phyloP scores from a whole-genome alignment of 2,113 vertebrate species.

The Mugil cephalus region DNA sequence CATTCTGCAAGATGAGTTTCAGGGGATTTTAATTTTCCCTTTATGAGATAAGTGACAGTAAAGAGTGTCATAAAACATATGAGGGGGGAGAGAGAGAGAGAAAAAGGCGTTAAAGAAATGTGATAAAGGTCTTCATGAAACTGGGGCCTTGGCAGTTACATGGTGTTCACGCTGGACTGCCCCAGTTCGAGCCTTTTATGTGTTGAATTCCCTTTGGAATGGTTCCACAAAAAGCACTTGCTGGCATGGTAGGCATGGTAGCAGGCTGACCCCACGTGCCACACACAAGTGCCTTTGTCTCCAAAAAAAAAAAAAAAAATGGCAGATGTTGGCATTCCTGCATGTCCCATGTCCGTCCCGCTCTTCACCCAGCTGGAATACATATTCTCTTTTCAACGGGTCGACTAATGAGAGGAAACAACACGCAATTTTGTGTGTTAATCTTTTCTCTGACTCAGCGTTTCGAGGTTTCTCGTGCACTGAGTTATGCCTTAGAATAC shows the following conservation, averaged over 20 bases:
- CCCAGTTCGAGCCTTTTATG: conserved; percentile 20
- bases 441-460: conserved; percentile 42
- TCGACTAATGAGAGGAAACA: background rate
- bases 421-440: conserved; percentile 14
- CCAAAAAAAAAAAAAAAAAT: conserved; percentile 34
- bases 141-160: background rate
- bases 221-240: conserved; percentile 62
- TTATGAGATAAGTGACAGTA: background rate
- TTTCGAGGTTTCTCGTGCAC: no score
- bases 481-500: conserved; percentile 4
- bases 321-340: conserved; percentile 71
- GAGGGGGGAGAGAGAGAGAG: background rate
- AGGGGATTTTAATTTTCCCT: background rate
- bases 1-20: background rate
- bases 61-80: conserved; percentile 7
- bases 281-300: conserved; percentile 72
- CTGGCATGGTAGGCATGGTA: conserved; percentile 44
- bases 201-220: conserved; percentile 44
- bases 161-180: background rate
- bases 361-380: conserved; percentile 28
- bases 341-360: conserved; percentile 18
- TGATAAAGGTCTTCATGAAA: conserved; percentile 4
- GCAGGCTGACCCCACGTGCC: conserved; percentile 59
- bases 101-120: conserved; percentile 2
- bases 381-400: conserved; percentile 13